Percentiles rank a stretch among this genome's conserved stretches.
Evolutionary conservation across 2,113 vertebrate species (phyloP).

Genomic region (Stegostoma tigrinum): DNA sequence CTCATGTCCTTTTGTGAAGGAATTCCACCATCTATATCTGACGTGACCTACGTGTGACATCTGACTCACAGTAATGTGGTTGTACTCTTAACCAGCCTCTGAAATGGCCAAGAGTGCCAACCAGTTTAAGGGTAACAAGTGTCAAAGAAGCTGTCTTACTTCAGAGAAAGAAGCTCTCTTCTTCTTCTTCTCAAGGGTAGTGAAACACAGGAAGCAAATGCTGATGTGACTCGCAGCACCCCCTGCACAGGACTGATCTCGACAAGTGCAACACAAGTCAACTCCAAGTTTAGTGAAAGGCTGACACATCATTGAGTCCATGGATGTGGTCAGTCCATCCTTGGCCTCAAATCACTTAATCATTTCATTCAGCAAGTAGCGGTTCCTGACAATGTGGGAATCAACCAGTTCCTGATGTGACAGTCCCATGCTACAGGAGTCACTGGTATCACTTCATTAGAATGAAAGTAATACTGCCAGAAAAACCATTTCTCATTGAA

Average conservation of each 20-base stretch:
- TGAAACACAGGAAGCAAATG: too few relatives aligned
- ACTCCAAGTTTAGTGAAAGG: neutral
- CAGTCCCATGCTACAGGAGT: neutral
- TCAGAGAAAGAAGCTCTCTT: too few relatives aligned
- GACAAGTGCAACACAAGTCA: neutral
- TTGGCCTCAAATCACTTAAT: neutral
- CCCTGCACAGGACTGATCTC: neutral
- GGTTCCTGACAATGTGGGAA: neutral
- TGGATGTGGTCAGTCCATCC: neutral
- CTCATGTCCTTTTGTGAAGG: too few relatives aligned
- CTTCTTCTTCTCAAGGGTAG: neutral
- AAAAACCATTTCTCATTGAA: neutral
- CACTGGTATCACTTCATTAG: neutral
- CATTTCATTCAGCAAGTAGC: neutral
- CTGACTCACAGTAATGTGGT: too few relatives aligned
- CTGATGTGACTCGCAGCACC: too few relatives aligned
- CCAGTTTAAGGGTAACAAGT: too few relatives aligned
- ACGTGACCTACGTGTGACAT: too few relatives aligned
- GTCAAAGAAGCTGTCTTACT: too few relatives aligned
- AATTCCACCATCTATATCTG: too few relatives aligned
- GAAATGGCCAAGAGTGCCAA: too few relatives aligned
- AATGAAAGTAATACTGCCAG: neutral
- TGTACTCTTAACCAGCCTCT: too few relatives aligned
- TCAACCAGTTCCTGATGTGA: neutral
- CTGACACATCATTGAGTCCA: neutral